Evolutionary conservation across 2,113 vertebrate genomes (phyloP), one percentile per base, ranked within the genome.

Genomic region (Holacanthus passer): DNA sequence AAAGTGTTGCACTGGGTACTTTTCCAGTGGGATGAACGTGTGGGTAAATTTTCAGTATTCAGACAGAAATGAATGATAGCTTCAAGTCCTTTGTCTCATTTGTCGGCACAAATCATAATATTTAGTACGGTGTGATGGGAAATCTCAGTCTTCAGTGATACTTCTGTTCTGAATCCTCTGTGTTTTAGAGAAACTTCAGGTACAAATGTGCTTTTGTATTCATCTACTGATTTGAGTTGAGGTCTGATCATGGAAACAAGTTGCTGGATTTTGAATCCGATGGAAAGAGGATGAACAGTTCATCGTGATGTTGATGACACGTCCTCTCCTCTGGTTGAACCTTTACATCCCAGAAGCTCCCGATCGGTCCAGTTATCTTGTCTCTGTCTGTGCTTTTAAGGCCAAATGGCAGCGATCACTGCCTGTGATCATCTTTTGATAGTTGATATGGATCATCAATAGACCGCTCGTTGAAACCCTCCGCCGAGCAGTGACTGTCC

Each of bases 351-450:
- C 27, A 11, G 17, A 60, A 13, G 7, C 52, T 63, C 62, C 66
- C 11, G 17, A 14, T 63, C 53, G 19, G 81, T 77, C 77, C 62
- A 12, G 59, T 64, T 5, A 5, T 63, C 32, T 11, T 0, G 29
- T 13, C 59, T 48, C 60, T 50, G 64, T 80, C 87, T 78, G 83
- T 83, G 81, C 77, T 86, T 77, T 55, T 2, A n/a, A 71, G 31
- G 27, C 43, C 41, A 45, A 73, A 45, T 0, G 8, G 24, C 6
- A 8, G 22, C 22, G 5, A 76, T 31, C 19, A 8, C 13, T 45
- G 17, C 27, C n/a, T 24, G 35, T 27, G 39, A 65, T 50, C 19
- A 47, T n/a, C 32, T 22, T n/a, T n/a, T 17, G 31, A 53, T 68
- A 0, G 11, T 10, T 7, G 47, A 48, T 3, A 4, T 19, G 19